Evolutionary conservation across 2,113 vertebrate genomes (phyloP).

Genomic region (Ia io): DNA sequence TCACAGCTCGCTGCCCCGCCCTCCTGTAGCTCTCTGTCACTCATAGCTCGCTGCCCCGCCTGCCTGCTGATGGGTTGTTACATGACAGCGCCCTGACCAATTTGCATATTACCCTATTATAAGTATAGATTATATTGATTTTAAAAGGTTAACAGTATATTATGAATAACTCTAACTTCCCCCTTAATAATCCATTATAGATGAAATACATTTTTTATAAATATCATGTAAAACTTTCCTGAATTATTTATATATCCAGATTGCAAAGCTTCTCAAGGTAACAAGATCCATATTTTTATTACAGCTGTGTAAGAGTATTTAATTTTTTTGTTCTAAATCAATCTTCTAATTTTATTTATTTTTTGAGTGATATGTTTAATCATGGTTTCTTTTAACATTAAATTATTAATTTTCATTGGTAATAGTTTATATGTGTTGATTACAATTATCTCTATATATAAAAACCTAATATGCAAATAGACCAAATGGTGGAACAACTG

Average conservation of each 20-base stretch:
- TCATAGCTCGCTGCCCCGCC: no score
- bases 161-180: neutral
- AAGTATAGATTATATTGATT: neutral
- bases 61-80: no score
- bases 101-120: no score
- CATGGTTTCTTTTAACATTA: conserved; percentile 35
- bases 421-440: conserved; percentile 57
- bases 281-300: conserved; percentile 16
- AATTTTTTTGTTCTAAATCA: neutral
- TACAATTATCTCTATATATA: neutral
- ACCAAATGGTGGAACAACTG: no score
- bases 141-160: conserved; percentile 1
- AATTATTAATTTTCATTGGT: conserved; percentile 45
- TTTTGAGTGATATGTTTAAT: conserved; percentile 49
- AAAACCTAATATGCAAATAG: no score
- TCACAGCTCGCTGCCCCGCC: no score
- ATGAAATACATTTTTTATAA: conserved; percentile 22
- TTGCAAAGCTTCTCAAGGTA: conserved; percentile 35
- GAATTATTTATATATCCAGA: conserved; percentile 3
- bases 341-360: neutral
- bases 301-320: neutral
- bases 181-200: conserved; percentile 10
- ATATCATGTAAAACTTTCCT: conserved; percentile 18
- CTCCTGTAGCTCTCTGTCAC: no score
- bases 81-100: neutral